A percentile compares a stretch with the other conserved stretches of the same genome.
Conservation (phyloP, 2,888 invertebrate species). For the Microctonus brassicae region DNA sequence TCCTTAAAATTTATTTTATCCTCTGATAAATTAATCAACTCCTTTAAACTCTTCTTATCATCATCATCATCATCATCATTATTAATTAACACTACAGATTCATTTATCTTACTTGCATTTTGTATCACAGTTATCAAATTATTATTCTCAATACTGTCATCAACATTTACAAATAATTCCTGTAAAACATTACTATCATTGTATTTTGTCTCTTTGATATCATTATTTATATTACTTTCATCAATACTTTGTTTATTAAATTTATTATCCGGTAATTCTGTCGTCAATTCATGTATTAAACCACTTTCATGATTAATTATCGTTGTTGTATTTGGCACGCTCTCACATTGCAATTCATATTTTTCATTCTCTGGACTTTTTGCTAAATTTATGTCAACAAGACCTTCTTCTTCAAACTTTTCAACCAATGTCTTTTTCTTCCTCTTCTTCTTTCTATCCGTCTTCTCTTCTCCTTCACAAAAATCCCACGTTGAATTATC, state of each 20-base stretch:
- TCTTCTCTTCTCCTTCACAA: conserved; percentile 15
- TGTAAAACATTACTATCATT: no score
- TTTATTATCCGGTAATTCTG: conserved; percentile 8
- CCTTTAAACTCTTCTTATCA: no score
- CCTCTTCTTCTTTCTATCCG: conserved; percentile 24
- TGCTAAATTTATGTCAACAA: conserved; percentile 11
- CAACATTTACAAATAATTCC: not conserved
- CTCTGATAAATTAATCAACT: not conserved
- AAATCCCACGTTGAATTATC: not conserved
- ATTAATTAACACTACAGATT: not conserved
- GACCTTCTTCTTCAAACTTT: conserved; percentile 33
- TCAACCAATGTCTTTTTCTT: conserved; percentile 31
- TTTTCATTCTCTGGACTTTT: conserved; percentile 11
- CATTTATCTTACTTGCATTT: not conserved
- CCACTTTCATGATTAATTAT: conserved; percentile 50
- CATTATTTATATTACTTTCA: not conserved
- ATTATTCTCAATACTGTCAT: not conserved
- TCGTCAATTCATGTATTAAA: conserved; percentile 13
- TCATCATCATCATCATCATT: not conserved
- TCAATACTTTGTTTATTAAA: not conserved
- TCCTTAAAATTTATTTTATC: not conserved
- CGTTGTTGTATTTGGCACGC: conserved; percentile 55
- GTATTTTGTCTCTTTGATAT: no score
- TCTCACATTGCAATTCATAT: conserved; percentile 28
- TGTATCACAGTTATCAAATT: conserved; percentile 18